phyloP scores from a whole-genome alignment of 2,113 vertebrate genomes.

The Pachycephala philippinensis region DNA sequence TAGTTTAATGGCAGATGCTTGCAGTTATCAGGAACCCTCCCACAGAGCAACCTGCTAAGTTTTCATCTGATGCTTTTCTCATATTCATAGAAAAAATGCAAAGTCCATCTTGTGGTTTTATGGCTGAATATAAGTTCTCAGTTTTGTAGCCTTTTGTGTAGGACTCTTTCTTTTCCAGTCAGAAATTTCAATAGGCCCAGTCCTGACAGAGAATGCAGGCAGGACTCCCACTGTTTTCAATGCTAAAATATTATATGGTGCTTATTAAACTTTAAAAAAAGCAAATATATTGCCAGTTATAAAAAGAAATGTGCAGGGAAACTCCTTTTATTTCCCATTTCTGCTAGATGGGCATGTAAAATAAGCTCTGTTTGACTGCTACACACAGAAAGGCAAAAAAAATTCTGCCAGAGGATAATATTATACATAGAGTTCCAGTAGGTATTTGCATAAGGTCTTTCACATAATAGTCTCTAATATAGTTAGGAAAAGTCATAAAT shows the following conservation, averaged over 20 bases:
- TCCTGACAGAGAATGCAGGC: neutral
- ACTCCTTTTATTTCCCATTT: conserved; percentile 1
- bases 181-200: neutral
- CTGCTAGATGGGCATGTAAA: neutral
- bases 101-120: neutral
- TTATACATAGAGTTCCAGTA: neutral
- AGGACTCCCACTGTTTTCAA: neutral
- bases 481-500: neutral
- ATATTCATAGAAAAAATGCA: neutral
- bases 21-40: neutral
- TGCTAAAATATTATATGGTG: neutral
- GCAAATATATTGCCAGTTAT: neutral
- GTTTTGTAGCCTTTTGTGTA: neutral
- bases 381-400: neutral
- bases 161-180: neutral
- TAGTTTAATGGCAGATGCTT: neutral
- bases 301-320: neutral
- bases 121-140: neutral
- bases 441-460: conserved; percentile 39
- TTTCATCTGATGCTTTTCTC: neutral
- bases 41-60: neutral
- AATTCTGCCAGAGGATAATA: neutral
- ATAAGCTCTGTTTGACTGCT: neutral
- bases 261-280: neutral
- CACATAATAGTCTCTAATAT: neutral